These are phyloP conservation scores for Dermolepida albohirtum DNA, from an alignment of 2,888 invertebrate species.

Conservation along the genomic window DNA sequence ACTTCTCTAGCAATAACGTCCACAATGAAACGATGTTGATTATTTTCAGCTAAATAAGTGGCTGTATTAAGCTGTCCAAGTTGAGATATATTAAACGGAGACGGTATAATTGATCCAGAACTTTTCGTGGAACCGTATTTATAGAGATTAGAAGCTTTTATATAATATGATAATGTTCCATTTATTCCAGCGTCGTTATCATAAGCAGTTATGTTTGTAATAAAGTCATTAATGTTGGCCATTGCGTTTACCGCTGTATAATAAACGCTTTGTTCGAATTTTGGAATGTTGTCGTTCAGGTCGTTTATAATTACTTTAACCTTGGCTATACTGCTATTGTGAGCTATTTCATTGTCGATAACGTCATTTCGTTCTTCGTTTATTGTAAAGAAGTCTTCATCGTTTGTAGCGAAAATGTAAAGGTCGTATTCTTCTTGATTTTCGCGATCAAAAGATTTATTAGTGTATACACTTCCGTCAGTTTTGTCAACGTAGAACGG, in stretches of 20 bases:
- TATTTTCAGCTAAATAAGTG: conserved; percentile 88
- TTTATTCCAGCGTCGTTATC: conserved; percentile 89
- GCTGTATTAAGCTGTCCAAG: conserved; percentile 81
- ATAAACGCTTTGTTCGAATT: conserved; percentile 60
- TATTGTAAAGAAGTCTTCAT: conserved; percentile 77
- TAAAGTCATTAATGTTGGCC: conserved; percentile 80
- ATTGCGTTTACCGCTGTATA: conserved; percentile 79
- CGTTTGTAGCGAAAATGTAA: conserved; percentile 86
- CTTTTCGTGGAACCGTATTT: conserved; percentile 81
- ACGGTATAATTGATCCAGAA: conserved; percentile 88
- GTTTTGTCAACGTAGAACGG: conserved; percentile 84
- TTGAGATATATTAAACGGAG: conserved; percentile 84
- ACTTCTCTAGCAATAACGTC: conserved; percentile 86
- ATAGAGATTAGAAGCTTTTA: conserved; percentile 84
- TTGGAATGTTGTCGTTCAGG: conserved; percentile 87
- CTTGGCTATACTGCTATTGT: conserved; percentile 77
- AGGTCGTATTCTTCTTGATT: conserved; percentile 78
- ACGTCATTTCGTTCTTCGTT: conserved; percentile 66
- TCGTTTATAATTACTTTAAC: conserved; percentile 81
- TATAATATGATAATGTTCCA: conserved; percentile 84
- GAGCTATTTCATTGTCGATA: conserved; percentile 61
- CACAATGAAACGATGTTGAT: conserved; percentile 87
- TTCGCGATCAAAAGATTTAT: conserved; percentile 86
- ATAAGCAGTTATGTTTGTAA: conserved; percentile 79
- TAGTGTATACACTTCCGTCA: conserved; percentile 83